Conservation (phyloP, 2,797 vertebrate genomes). For the Channallabes apus region DNA sequence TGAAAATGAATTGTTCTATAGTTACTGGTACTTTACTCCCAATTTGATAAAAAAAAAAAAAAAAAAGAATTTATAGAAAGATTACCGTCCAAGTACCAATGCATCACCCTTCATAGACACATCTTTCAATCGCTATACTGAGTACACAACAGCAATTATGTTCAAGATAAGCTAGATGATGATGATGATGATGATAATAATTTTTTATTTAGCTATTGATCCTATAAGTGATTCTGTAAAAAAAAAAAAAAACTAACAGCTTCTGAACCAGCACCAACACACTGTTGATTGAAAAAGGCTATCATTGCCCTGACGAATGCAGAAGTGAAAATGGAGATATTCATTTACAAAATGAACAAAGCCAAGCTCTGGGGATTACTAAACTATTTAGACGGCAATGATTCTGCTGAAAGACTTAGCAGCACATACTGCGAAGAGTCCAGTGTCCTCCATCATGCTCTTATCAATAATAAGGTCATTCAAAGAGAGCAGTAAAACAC, state of each 20-base stretch:
- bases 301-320: not conserved
- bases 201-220: not conserved
- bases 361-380: not conserved
- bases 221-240: not conserved
- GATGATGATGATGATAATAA: not conserved
- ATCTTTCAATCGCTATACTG: too few species aligned
- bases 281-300: conserved; percentile 12
- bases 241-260: not conserved
- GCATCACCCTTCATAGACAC: not conserved
- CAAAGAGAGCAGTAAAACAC: not conserved
- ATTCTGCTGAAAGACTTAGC: conserved; percentile 14
- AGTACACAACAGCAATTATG: not conserved
- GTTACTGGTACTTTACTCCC: not conserved
- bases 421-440: conserved; percentile 10
- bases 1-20: not conserved
- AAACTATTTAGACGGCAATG: conserved; percentile 22
- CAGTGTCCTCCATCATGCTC: conserved; percentile 10
- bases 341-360: conserved; percentile 15
- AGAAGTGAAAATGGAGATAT: not conserved
- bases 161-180: not conserved
- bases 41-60: too few species aligned
- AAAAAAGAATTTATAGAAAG: too few species aligned
- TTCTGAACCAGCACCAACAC: not conserved
- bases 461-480: conserved; percentile 10
- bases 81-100: not conserved